Evolutionary conservation across 2,888 invertebrate species (phyloP).

Genomic region (Oxyscelio sp.): DNA sequence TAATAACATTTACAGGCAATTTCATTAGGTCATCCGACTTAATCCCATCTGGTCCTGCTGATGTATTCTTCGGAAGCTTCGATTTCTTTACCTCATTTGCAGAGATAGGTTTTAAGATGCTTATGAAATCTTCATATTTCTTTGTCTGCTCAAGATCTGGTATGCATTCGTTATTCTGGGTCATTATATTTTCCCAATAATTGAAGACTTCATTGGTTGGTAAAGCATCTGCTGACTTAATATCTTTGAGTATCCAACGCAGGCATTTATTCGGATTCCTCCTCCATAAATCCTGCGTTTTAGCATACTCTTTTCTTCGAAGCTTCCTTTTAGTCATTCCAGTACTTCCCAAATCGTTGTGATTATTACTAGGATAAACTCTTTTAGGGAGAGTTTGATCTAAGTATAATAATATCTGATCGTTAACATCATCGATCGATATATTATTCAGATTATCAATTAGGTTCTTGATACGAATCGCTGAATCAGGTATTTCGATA

Average conservation of each 20-base stretch:
- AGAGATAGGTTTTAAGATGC: neutral
- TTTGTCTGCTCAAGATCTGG: too few relatives aligned
- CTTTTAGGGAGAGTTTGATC: too few relatives aligned
- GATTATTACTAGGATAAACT: too few relatives aligned
- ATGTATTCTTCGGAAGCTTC: slow-evolving; percentile 14
- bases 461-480: too few relatives aligned
- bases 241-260: slow-evolving; percentile 43
- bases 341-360: too few relatives aligned
- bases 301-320: slow-evolving; percentile 50
- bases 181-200: slow-evolving; percentile 4
- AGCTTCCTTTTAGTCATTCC: too few relatives aligned
- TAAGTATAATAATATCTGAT: too few relatives aligned
- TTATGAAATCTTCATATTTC: neutral
- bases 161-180: too few relatives aligned
- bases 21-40: slow-evolving; percentile 37
- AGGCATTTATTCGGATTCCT: slow-evolving; percentile 65
- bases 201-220: neutral
- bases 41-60: slow-evolving; percentile 78
- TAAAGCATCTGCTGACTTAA: neutral
- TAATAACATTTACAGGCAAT: slow-evolving; percentile 41
- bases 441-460: too few relatives aligned
- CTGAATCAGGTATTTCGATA: too few relatives aligned
- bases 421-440: too few relatives aligned
- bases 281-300: slow-evolving; percentile 49
- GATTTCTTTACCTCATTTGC: neutral